Conservation (phyloP, 2,797 vertebrate genomes). For the Pyrocephalus nanus region DNA sequence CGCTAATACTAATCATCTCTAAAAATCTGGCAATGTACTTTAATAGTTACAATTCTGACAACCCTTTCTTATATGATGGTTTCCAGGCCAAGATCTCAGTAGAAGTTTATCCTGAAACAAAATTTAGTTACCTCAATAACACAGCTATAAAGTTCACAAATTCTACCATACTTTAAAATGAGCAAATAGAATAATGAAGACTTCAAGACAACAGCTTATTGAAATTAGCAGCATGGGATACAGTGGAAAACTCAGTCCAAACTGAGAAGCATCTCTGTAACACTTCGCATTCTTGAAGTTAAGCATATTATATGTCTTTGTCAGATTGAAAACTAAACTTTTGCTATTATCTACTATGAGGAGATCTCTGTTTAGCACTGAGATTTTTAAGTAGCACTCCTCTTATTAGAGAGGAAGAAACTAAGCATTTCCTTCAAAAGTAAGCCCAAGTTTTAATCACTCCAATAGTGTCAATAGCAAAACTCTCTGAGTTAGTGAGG, state of each 20-base stretch:
- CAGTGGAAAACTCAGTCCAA: background rate
- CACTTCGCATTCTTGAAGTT: background rate
- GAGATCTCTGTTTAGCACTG: background rate
- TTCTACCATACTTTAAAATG: background rate
- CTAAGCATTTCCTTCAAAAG: background rate
- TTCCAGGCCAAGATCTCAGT: background rate
- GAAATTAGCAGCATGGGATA: background rate
- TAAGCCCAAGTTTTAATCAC: background rate
- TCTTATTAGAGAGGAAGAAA: background rate
- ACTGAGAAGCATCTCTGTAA: background rate
- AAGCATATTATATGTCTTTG: background rate
- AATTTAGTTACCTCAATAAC: background rate
- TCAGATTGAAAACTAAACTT: background rate
- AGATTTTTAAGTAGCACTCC: background rate
- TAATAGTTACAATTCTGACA: background rate
- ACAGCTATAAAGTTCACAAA: background rate
- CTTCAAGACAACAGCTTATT: background rate
- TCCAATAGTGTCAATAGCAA: background rate
- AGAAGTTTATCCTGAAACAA: background rate
- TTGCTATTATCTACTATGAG: background rate
- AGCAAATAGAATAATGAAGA: background rate
- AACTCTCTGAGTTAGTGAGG: background rate
- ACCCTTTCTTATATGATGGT: background rate
- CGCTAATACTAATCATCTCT: background rate
- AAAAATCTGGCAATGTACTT: background rate